Conservation (phyloP, 2,888 invertebrate species). For the Gasteruption jaculator region DNA sequence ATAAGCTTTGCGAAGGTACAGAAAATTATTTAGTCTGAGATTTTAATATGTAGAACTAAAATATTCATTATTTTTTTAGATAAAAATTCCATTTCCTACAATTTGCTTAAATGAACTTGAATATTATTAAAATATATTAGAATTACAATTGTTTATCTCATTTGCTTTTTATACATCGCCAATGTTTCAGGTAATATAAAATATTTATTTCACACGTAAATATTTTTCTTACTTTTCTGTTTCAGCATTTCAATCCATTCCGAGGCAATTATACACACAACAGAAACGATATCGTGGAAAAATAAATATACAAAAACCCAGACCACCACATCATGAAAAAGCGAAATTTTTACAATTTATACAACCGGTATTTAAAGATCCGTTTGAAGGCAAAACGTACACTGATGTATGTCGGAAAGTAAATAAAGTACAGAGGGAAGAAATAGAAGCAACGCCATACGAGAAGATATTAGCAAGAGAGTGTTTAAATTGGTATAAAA, state of each 20-base stretch:
- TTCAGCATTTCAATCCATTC: slow-evolving; percentile 38
- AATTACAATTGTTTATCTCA: too few relatives aligned
- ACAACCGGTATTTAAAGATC: slow-evolving; percentile 60
- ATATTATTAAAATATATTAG: too few relatives aligned
- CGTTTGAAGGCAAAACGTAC: slow-evolving; percentile 33
- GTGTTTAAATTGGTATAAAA: slow-evolving; percentile 65
- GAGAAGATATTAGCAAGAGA: slow-evolving; percentile 70
- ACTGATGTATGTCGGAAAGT: slow-evolving; percentile 53
- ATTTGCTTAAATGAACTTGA: too few relatives aligned
- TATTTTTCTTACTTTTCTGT: slow-evolving; percentile 22
- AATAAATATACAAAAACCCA: slow-evolving; percentile 74
- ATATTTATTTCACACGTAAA: slow-evolving; percentile 1
- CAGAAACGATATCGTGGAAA: slow-evolving; percentile 68
- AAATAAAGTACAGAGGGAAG: slow-evolving; percentile 40
- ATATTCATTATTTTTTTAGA: too few relatives aligned
- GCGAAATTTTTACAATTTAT: slow-evolving; percentile 64
- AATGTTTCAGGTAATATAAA: slow-evolving; percentile 4
- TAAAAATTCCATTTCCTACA: too few relatives aligned
- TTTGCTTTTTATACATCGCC: too few relatives aligned
- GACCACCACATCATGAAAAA: slow-evolving; percentile 65
- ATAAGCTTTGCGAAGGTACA: too few relatives aligned
- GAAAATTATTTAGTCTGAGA: too few relatives aligned
- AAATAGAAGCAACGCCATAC: slow-evolving; percentile 58
- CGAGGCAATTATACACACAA: slow-evolving; percentile 44
- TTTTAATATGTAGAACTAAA: too few relatives aligned